Evolutionary conservation across 2,888 invertebrate species (phyloP), one percentile per base, ranked within the genome.

Genomic region (Philereme transversata): DNA sequence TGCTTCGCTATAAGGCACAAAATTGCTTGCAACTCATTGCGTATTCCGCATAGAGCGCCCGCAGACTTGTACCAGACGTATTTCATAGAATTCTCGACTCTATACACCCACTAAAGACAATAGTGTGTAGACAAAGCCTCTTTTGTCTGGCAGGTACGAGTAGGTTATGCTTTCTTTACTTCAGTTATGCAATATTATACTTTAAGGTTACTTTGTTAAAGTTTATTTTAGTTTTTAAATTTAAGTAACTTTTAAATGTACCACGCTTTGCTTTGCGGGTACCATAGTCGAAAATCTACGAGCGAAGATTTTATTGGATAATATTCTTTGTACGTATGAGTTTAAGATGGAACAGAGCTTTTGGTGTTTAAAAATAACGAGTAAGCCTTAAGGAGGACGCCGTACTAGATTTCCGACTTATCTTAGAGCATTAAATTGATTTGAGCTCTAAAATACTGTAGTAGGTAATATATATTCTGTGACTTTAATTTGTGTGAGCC

Each of bases 61-160:
- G 62, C 67, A 65, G 54, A 58, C 66, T 62, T 61, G 58, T 67
- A 61, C 53, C 60, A 60, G 65, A 59, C 57, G 55, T 64, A 60
- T 61, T 70, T 66, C 69, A 77, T 58, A 67, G 69, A 60, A 84
- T 70, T 76, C 66, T 80, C 72, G 68, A 68, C 82, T 73, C 70
- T 79, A 75, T 47, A 51, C 41, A 57, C 59, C 49, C 59, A 52
- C 58, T 58, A 54, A 61, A 70, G 59, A 83, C 80, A 82, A 82
- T 80, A 68, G 76, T 72, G 65, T 61, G 61, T 69, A 74, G 74
- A 79, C 74, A 82, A 79, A 77, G 77, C 72, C 70, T 74, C 76
- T 75, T 78, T 75, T 79, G 77, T 79, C 74, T 67, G 70, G 60
- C 67, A 59, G 65, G 67, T 69, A 64, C 67, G 57, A 65, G 67